phyloP scores from a whole-genome alignment of 2,113 vertebrate species.

The Muntiacus reevesi region DNA sequence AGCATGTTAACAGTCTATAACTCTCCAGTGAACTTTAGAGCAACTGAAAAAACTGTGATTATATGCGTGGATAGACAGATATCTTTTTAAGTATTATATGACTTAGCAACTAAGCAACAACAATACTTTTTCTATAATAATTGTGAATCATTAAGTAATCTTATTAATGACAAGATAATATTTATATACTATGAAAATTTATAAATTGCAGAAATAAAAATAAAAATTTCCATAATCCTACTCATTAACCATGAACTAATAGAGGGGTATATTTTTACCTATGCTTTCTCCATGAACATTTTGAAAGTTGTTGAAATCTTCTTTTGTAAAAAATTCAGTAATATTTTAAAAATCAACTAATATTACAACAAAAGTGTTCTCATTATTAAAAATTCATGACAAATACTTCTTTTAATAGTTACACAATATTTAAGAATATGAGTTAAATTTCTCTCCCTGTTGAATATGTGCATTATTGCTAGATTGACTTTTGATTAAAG shows the following conservation, averaged over 20 bases:
- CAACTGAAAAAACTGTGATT: background rate
- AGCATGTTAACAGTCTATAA: background rate
- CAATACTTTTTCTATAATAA: background rate
- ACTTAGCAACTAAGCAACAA: background rate
- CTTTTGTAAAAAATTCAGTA: background rate
- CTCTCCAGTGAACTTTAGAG: background rate
- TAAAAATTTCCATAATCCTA: background rate
- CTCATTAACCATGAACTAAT: background rate
- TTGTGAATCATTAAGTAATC: background rate
- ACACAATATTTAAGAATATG: background rate
- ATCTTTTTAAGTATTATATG: background rate
- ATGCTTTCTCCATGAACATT: background rate
- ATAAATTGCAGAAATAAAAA: constrained; percentile 29
- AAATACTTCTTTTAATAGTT: background rate
- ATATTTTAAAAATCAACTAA: background rate
- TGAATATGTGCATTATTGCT: background rate
- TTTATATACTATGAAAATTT: background rate
- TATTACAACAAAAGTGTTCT: background rate
- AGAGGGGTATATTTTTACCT: background rate
- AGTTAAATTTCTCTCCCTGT: background rate
- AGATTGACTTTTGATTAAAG: background rate
- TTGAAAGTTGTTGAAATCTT: constrained; percentile 11
- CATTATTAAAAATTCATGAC: background rate
- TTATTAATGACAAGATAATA: background rate
- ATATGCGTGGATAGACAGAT: background rate